Evolutionary conservation across 2,797 vertebrate genomes (phyloP), one percentile per base, ranked within the genome.

Genomic region (Pampus argenteus): DNA sequence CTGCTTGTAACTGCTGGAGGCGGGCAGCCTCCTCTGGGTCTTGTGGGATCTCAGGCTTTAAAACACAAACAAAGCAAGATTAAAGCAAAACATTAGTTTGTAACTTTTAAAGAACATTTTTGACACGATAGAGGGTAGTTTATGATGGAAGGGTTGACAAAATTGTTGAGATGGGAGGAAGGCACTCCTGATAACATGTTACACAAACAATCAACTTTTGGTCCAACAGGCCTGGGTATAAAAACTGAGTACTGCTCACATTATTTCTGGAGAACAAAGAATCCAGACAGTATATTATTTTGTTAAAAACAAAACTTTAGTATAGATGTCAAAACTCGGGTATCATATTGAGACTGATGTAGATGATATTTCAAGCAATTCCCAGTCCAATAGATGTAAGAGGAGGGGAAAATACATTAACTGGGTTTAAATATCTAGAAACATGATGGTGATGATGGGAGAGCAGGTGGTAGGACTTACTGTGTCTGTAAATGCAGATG

Each of bases 1-100:
- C 98, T 0, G 93, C 97, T 83, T 99, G 97, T 63, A 99, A 78
- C 74, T 98, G 96, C 82, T 97, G 96, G 71, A 99, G 93, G 34
- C 98, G 96, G 56, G 95, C 95, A 28, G 94, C 94, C 83, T 99
- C 97, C 63, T 95, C 97, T 0, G 98, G 95, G 79, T 99, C 96
- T 75, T 95, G 94, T 0, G 94, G 71, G 60, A 66, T 22, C 25
- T 88, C 85, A 1, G 91, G 49, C 92, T 94, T 74, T 47, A 51
- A 86, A 82, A 81, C 9, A 71, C 15, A 78, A 57, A 76, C 11
- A 64, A 65, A 10, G 29, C 2, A 69, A 66, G 3, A 67, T 47
- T 79, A 7, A 22, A 63, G 9, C 11, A 56, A 50, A 44, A 5
- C 5, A n/a, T 23, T 26, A 15, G 49, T 31, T 0, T 76, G 1